Evolutionary conservation across 2,113 vertebrate species (phyloP).

Genomic region (Eurystomus gularis): DNA sequence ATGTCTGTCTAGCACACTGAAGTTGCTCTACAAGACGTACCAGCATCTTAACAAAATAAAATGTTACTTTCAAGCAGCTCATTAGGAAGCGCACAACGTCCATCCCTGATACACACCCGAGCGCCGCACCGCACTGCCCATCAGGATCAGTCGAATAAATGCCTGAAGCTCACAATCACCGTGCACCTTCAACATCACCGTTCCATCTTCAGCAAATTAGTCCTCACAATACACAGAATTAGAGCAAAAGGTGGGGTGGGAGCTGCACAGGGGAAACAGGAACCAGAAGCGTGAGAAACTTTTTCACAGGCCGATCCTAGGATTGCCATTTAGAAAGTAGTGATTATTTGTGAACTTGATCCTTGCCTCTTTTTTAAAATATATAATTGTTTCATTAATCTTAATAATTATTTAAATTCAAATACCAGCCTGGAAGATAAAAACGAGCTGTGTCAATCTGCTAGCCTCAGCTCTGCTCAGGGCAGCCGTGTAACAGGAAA

Average conservation of each 20-base stretch:
- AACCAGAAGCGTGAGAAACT: not conserved
- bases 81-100: accelerated
- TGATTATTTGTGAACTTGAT: not conserved
- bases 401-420: not conserved
- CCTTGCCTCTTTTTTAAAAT: not conserved
- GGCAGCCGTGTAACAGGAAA: not conserved
- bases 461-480: not conserved
- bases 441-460: not conserved
- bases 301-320: not conserved
- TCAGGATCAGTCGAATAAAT: accelerated
- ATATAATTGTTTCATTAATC: not conserved
- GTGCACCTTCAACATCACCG: accelerated
- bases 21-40: not conserved
- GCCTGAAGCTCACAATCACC: not conserved
- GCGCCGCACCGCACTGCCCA: not conserved
- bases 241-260: not conserved
- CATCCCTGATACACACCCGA: accelerated
- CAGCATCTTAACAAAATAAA: not conserved
- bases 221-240: accelerated
- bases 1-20: not conserved
- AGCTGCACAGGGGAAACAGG: not conserved
- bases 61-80: not conserved
- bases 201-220: not conserved
- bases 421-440: not conserved
- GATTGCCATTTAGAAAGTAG: not conserved